Conservation (phyloP, 2,113 vertebrate species). For the Paralichthys olivaceus region DNA sequence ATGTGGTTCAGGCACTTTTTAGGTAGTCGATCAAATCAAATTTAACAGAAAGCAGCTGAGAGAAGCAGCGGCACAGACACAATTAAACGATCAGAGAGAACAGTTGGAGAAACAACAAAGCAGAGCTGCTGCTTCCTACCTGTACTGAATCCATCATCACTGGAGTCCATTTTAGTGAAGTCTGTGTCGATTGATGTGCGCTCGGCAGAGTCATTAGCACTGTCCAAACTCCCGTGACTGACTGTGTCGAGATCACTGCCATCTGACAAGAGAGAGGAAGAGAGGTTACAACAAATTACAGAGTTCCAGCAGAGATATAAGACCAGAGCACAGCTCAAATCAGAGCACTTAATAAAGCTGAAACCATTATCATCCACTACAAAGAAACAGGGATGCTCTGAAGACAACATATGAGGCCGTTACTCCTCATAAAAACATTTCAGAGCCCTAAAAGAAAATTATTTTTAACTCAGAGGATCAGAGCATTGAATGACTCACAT, state of each 20-base stretch:
- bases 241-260: conserved; percentile 89
- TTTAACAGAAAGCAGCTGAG: not conserved
- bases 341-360: not conserved
- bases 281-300: conserved; percentile 28
- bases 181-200: conserved; percentile 85
- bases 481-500: not conserved
- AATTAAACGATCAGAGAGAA: not conserved
- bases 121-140: conserved; percentile 66
- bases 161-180: conserved; percentile 88
- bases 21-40: not conserved
- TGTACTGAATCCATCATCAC: conserved; percentile 90
- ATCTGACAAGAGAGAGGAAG: conserved; percentile 77
- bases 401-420: conserved; percentile 1
- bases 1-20: not conserved
- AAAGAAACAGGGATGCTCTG: conserved; percentile 20
- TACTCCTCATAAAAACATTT: not conserved
- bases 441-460: not conserved
- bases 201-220: conserved; percentile 86
- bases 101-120: not conserved
- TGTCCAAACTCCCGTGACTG: conserved; percentile 90
- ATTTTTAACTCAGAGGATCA: conserved; percentile 26
- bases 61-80: not conserved
- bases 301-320: not conserved
- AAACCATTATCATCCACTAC: conserved; percentile 11
- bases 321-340: conserved; percentile 1